These are phyloP conservation scores for Orthosia gracilis DNA, from an alignment of 2,888 invertebrate genomes.

Conservation along the genomic window DNA sequence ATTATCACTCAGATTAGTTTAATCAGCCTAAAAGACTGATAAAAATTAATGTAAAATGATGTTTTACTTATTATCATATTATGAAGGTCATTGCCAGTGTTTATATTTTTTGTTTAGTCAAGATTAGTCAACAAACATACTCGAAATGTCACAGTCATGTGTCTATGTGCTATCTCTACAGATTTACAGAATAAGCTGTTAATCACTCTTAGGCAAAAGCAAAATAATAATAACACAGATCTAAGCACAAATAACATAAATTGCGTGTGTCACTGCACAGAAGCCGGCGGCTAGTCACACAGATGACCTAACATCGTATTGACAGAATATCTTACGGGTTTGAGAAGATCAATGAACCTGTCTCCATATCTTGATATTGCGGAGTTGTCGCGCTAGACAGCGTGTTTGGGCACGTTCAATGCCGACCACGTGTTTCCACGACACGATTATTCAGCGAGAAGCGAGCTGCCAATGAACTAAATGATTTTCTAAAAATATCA, in stretches of 20 bases:
- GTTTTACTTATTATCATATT: slow-evolving; percentile 33
- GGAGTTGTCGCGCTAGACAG: slow-evolving; percentile 71
- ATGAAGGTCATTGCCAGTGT: slow-evolving; percentile 56
- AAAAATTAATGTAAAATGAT: slow-evolving; percentile 39
- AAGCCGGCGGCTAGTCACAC: slow-evolving; percentile 75
- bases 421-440: slow-evolving; percentile 83
- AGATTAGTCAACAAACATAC: slow-evolving; percentile 51
- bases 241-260: slow-evolving; percentile 64
- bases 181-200: slow-evolving; percentile 43
- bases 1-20: slow-evolving; percentile 15
- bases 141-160: slow-evolving; percentile 18
- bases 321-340: slow-evolving; percentile 83
- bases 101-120: slow-evolving; percentile 62
- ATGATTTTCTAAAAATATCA: slow-evolving; percentile 89
- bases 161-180: slow-evolving; percentile 29
- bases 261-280: slow-evolving; percentile 68
- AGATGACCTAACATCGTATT: slow-evolving; percentile 72
- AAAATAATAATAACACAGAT: slow-evolving; percentile 51
- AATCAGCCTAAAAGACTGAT: slow-evolving; percentile 45
- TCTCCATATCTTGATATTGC: slow-evolving; percentile 78
- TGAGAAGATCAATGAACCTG: slow-evolving; percentile 81
- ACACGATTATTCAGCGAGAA: slow-evolving; percentile 78
- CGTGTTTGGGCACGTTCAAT: slow-evolving; percentile 71
- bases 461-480: slow-evolving; percentile 86
- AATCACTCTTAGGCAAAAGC: slow-evolving; percentile 35